These are phyloP conservation scores for Microctonus aethiopoides DNA, from an alignment of 2,888 invertebrate species.

Conservation along the genomic window DNA sequence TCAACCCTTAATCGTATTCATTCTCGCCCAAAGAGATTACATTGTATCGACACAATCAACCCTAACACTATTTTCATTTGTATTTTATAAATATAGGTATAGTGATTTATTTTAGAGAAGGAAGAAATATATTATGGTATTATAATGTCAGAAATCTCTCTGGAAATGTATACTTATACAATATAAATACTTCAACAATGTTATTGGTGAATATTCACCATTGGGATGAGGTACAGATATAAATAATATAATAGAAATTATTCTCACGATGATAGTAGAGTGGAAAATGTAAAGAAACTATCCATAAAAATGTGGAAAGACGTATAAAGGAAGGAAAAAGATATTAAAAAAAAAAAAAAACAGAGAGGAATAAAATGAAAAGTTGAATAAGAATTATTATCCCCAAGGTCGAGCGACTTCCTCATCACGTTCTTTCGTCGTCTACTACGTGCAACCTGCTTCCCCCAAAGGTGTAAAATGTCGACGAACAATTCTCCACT, in stretches of 20 bases:
- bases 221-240: neutral
- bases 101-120: too few species aligned
- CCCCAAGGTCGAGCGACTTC: conserved; percentile 20
- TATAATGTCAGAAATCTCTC: conserved; percentile 13
- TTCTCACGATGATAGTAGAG: conserved; percentile 28
- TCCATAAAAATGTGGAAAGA: conserved; percentile 16
- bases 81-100: neutral
- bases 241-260: conserved; percentile 24
- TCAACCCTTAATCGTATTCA: conserved; percentile 66
- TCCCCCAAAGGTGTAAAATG: conserved; percentile 29
- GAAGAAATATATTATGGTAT: neutral
- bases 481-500: neutral
- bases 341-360: neutral
- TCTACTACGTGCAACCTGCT: conserved; percentile 4
- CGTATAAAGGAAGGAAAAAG: neutral
- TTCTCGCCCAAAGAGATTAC: conserved; percentile 59
- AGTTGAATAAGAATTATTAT: conserved; percentile 36
- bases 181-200: conserved; percentile 2
- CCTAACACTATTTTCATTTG: conserved; percentile 16
- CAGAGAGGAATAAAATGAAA: conserved; percentile 15
- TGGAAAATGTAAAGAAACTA: too few species aligned
- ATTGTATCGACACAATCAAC: conserved; percentile 34
- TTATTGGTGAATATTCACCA: neutral
- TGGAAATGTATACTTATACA: too few species aligned
- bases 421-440: conserved; percentile 27